phyloP scores from a whole-genome alignment of 2,797 vertebrate genomes.

The Lophius americanus region DNA sequence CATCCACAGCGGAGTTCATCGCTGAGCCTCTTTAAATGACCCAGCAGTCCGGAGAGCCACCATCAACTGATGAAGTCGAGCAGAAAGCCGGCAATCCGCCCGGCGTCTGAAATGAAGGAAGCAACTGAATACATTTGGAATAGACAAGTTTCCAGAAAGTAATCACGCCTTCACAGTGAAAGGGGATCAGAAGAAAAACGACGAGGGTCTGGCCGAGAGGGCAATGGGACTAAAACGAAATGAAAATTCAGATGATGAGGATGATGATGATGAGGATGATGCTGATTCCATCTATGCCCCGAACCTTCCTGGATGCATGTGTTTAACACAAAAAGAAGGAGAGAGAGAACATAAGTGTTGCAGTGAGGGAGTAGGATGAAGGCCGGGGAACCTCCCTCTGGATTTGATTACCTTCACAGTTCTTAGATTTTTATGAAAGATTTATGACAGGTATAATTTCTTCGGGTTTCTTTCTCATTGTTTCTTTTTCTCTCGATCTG shows the following conservation, averaged over 20 bases:
- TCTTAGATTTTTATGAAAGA: conserved; percentile 74
- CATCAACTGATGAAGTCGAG: conserved; percentile 6
- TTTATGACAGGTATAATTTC: conserved; percentile 65
- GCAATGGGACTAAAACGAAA: conserved; percentile 73
- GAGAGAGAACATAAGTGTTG: conserved; percentile 30
- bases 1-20: conserved; percentile 36
- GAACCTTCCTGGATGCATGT: conserved; percentile 18
- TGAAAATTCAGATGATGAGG: conserved; percentile 69
- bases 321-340: background rate
- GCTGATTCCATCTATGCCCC: conserved; percentile 52
- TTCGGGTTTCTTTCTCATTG: conserved; percentile 45
- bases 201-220: conserved; percentile 67
- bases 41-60: conserved; percentile 50
- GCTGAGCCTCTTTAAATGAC: conserved; percentile 47
- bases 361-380: conserved; percentile 33
- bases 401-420: conserved; percentile 65
- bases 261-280: conserved; percentile 50
- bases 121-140: conserved; percentile 59
- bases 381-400: conserved; percentile 62
- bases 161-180: conserved; percentile 56
- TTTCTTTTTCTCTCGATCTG: conserved; percentile 35
- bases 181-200: conserved; percentile 62
- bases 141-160: conserved; percentile 43
- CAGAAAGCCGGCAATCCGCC: conserved; percentile 26
- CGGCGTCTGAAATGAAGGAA: conserved; percentile 30